phyloP scores from a whole-genome alignment of 2,888 invertebrate species.

The Danaus chrysippus region DNA sequence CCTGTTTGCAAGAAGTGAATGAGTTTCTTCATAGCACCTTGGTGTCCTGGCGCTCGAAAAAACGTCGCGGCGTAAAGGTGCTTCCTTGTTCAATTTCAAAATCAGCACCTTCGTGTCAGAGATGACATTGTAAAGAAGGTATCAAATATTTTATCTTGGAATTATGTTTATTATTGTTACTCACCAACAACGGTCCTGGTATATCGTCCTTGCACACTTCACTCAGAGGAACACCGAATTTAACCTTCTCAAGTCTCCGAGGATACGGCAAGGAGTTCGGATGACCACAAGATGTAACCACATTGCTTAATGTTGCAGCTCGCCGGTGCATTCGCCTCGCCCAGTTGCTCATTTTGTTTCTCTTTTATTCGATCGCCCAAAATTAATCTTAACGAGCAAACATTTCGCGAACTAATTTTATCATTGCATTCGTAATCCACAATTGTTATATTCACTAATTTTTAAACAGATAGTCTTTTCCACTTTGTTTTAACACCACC shows the following conservation, averaged over 20 bases:
- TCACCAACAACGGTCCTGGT: constrained; percentile 93
- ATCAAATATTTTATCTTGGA: background rate
- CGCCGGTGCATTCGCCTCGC: constrained; percentile 94
- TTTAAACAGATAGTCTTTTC: constrained; percentile 12
- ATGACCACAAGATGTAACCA: constrained; percentile 94
- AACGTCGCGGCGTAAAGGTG: constrained; percentile 94
- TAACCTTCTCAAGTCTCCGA: constrained; percentile 93
- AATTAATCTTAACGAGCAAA: constrained; percentile 10
- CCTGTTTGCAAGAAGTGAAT: constrained; percentile 95
- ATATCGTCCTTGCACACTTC: constrained; percentile 97
- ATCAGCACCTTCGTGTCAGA: constrained; percentile 85
- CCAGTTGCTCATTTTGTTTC: constrained; percentile 89
- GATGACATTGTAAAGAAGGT: constrained; percentile 28
- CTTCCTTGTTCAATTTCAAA: constrained; percentile 95
- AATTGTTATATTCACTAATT: constrained; percentile 12
- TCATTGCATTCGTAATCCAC: constrained; percentile 12
- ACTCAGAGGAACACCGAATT: constrained; percentile 94
- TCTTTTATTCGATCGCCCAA: constrained; percentile 25
- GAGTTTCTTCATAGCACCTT: constrained; percentile 95
- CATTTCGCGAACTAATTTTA: constrained; percentile 21
- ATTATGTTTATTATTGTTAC: constrained; percentile 45
- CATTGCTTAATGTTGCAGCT: constrained; percentile 93
- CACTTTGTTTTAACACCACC: constrained; percentile 31
- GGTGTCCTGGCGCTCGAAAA: constrained; percentile 97
- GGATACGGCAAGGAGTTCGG: constrained; percentile 89